phyloP scores from a whole-genome alignment of 2,797 vertebrate genomes.

The Myripristis murdjan region DNA sequence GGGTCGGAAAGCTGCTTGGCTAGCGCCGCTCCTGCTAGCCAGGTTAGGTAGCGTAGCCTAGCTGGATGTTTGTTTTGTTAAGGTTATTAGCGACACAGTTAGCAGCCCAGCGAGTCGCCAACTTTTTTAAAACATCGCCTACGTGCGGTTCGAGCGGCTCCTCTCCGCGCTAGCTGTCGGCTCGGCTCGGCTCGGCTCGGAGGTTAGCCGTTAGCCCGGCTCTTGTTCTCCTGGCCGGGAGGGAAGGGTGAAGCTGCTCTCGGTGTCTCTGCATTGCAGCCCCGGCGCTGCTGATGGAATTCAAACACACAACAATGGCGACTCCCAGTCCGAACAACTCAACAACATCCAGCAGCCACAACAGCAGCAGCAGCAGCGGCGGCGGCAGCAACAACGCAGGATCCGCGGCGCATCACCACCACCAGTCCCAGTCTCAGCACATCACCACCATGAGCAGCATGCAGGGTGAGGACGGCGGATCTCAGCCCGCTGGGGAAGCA shows the following conservation, averaged over 20 bases:
- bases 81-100: slow-evolving; percentile 28
- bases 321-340: slow-evolving; percentile 91
- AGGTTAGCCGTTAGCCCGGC: slow-evolving; percentile 15
- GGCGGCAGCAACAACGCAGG: slow-evolving; percentile 79
- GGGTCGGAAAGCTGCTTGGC: slow-evolving; percentile 57
- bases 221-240: slow-evolving; percentile 37
- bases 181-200: slow-evolving; percentile 5
- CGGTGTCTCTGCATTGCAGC: slow-evolving; percentile 81
- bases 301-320: slow-evolving; percentile 93
- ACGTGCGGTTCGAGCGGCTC: neutral
- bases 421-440: slow-evolving; percentile 77
- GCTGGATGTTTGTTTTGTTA: slow-evolving; percentile 70
- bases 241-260: slow-evolving; percentile 81
- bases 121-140: neutral
- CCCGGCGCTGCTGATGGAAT: slow-evolving; percentile 89
- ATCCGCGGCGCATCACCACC: slow-evolving; percentile 65
- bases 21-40: slow-evolving; percentile 38
- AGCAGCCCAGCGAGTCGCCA: neutral
- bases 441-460: slow-evolving; percentile 90
- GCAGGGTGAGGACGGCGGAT: slow-evolving; percentile 87
- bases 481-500: neutral
- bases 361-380: no score
- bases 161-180: fast-evolving
- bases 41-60: slow-evolving; percentile 72
- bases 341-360: slow-evolving; percentile 84